Evolutionary conservation across 2,797 vertebrate genomes (phyloP).

Genomic region (Pangasius krempfi): DNA sequence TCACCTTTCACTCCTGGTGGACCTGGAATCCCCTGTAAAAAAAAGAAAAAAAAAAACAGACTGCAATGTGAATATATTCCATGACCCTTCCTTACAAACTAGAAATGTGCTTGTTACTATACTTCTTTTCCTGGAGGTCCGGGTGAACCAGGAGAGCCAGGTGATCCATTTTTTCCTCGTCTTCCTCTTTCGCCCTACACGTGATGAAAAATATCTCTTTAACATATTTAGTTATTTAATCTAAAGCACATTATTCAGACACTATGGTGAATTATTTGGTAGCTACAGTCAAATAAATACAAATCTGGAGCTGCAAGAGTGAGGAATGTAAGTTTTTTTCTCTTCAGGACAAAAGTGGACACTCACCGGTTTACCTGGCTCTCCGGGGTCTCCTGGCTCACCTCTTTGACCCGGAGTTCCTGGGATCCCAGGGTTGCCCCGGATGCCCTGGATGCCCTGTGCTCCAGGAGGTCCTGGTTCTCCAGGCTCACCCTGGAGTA

Average conservation of each 20-base stretch:
- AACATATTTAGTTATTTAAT: not conserved
- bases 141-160: slow-evolving; percentile 72
- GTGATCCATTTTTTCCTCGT: slow-evolving; percentile 80
- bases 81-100: not conserved
- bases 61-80: slow-evolving; percentile 4
- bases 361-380: slow-evolving; percentile 79
- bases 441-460: slow-evolving; percentile 88
- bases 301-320: not conserved
- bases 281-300: not conserved
- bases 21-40: slow-evolving; percentile 75
- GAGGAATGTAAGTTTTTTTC: not conserved
- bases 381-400: slow-evolving; percentile 72
- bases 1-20: slow-evolving; percentile 78
- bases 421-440: slow-evolving; percentile 77
- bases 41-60: not conserved
- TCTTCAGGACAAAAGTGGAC: not conserved
- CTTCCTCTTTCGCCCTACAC: slow-evolving; percentile 82
- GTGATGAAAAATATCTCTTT: not conserved
- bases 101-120: not conserved
- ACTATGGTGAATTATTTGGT: not conserved
- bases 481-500: slow-evolving; percentile 83
- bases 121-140: slow-evolving; percentile 79
- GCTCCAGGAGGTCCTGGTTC: slow-evolving; percentile 80
- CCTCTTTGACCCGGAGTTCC: slow-evolving; percentile 80
- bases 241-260: not conserved